Evolutionary conservation across 2,888 invertebrate species (phyloP).

Genomic region (Troides aeacus): DNA sequence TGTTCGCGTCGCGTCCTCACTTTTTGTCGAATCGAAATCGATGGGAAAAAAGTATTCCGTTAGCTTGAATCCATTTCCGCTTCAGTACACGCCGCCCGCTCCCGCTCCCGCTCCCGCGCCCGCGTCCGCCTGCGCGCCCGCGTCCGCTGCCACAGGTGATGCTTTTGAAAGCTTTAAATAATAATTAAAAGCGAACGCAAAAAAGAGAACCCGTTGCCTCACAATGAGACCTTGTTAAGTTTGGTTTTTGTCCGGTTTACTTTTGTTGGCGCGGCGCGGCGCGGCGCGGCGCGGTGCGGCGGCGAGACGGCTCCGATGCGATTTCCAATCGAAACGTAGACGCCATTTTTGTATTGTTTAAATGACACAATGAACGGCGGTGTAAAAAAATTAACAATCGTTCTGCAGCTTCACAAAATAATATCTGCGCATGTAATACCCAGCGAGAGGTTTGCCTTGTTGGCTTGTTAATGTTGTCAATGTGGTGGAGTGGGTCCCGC

Average conservation of each 20-base stretch:
- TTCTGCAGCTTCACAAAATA: conserved; percentile 34
- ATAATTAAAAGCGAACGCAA: conserved; percentile 68
- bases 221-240: conserved; percentile 69
- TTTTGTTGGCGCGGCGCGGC: conserved; percentile 40
- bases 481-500: conserved; percentile 67
- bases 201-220: conserved; percentile 42
- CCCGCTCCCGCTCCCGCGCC: too few relatives aligned
- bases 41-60: conserved; percentile 63
- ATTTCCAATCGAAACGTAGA: conserved; percentile 20
- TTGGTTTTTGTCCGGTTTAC: conserved; percentile 47
- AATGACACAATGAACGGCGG: conserved; percentile 30
- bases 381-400: conserved; percentile 6
- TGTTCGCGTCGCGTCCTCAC: conserved; percentile 64
- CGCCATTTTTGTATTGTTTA: conserved; percentile 22
- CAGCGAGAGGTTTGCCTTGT: conserved; percentile 73
- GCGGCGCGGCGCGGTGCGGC: too few relatives aligned
- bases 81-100: conserved; percentile 58
- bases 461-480: conserved; percentile 51
- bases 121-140: too few relatives aligned
- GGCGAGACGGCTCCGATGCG: conserved; percentile 8
- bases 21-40: conserved; percentile 65
- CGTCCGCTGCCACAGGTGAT: conserved; percentile 62
- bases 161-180: conserved; percentile 61
- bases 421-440: conserved; percentile 68
- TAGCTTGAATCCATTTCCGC: conserved; percentile 75